phyloP scores from a whole-genome alignment of 2,888 invertebrate genomes.

The Lasioglossum leucozonium region DNA sequence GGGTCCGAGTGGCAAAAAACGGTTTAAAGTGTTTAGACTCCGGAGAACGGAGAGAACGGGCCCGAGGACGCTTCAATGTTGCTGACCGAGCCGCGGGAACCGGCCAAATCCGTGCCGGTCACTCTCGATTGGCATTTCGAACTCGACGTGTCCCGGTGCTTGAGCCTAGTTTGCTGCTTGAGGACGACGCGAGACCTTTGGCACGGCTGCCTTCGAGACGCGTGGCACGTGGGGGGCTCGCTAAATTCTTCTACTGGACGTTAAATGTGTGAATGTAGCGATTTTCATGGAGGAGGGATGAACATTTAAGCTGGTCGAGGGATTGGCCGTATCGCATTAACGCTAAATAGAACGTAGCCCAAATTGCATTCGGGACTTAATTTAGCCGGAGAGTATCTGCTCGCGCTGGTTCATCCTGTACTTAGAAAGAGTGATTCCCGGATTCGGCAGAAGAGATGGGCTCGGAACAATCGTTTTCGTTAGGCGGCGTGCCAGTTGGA shows the following conservation, averaged over 20 bases:
- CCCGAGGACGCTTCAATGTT: conserved; percentile 53
- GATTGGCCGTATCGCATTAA: too few species aligned
- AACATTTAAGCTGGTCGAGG: too few species aligned
- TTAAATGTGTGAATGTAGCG: neutral
- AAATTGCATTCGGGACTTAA: neutral
- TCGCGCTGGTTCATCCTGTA: neutral
- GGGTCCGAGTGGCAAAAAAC: conserved; percentile 66
- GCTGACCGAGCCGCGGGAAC: conserved; percentile 40
- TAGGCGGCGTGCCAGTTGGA: conserved; percentile 2
- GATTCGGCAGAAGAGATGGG: neutral
- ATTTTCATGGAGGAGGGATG: too few species aligned
- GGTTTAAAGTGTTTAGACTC: conserved; percentile 67
- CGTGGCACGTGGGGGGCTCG: neutral
- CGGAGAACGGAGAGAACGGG: conserved; percentile 36
- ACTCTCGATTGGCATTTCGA: conserved; percentile 13
- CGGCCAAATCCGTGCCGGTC: conserved; percentile 45
- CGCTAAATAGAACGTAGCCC: too few species aligned
- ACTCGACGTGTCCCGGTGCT: neutral
- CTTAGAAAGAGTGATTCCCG: neutral
- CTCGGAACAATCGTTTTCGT: conserved; percentile 26
- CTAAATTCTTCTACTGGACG: neutral
- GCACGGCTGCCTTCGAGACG: neutral
- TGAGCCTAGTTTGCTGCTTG: neutral
- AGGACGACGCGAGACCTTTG: neutral
- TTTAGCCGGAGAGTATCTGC: too few species aligned